Percentiles rank a stretch among this genome's conserved stretches.
These are phyloP conservation scores for Bombus waltoni DNA, from an alignment of 1,140 invertebrate genomes.

Conservation along the genomic window DNA sequence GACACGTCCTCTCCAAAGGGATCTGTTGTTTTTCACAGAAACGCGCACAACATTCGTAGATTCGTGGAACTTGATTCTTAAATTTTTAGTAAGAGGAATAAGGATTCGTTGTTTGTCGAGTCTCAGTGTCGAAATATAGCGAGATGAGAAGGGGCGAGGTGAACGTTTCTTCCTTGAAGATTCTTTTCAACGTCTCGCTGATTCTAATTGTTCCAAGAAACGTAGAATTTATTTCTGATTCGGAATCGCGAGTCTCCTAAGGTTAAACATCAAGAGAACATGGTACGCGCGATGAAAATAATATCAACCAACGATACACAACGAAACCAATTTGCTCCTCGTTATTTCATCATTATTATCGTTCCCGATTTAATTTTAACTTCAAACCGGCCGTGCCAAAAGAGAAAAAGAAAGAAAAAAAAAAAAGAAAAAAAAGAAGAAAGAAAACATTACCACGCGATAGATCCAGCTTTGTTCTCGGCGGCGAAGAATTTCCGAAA, in stretches of 20 bases:
- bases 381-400: neutral
- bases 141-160: too few species aligned
- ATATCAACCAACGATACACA: neutral
- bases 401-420: too few species aligned
- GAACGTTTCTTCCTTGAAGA: neutral
- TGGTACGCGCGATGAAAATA: neutral
- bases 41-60: neutral
- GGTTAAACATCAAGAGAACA: neutral
- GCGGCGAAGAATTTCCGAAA: neutral
- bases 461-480: neutral
- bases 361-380: neutral
- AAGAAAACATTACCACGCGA: neutral
- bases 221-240: neutral
- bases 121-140: neutral
- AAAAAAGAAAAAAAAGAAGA: too few species aligned
- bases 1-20: constrained; percentile 48
- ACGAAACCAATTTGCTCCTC: neutral
- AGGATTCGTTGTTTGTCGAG: neutral
- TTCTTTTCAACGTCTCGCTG: neutral
- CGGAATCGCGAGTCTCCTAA: neutral
- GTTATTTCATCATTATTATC: neutral
- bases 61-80: neutral
- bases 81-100: neutral
- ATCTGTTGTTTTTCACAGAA: neutral
- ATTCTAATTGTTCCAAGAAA: neutral